Conservation (phyloP, 2,113 vertebrate genomes). For the Dermatemys mawii region DNA sequence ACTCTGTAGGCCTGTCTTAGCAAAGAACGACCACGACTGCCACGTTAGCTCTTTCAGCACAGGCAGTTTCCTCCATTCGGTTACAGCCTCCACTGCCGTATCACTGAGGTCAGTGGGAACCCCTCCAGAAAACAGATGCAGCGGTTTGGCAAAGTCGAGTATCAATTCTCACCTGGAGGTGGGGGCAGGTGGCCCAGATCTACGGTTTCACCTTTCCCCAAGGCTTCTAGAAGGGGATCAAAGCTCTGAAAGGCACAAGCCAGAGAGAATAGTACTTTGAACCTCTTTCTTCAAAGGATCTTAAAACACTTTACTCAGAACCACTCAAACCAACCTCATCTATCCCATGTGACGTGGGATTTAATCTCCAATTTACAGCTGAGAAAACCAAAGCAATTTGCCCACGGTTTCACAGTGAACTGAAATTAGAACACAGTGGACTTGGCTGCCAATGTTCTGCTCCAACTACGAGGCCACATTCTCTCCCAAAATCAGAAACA, state of each 20-base stretch:
- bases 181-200: slow-evolving; percentile 83
- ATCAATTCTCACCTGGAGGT: slow-evolving; percentile 81
- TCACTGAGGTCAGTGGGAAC: neutral
- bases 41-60: neutral
- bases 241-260: slow-evolving; percentile 76
- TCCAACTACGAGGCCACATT: neutral
- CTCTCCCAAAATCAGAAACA: neutral
- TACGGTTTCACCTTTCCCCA: slow-evolving; percentile 79
- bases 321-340: too few species aligned
- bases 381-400: rapidly evolving
- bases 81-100: neutral
- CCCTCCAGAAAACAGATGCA: neutral
- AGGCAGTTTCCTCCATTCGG: neutral
- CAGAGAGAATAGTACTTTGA: neutral
- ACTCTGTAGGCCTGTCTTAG: neutral
- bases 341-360: neutral
- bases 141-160: neutral
- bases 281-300: neutral
- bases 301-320: rapidly evolving
- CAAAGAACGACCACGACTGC: neutral
- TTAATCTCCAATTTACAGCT: rapidly evolving
- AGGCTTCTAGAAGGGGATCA: slow-evolving; percentile 80
- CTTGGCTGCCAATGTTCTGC: neutral
- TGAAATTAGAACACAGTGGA: neutral
- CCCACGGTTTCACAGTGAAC: rapidly evolving